Conservation (phyloP, 1,140 invertebrate species). For the Drosophila neocordata region DNA sequence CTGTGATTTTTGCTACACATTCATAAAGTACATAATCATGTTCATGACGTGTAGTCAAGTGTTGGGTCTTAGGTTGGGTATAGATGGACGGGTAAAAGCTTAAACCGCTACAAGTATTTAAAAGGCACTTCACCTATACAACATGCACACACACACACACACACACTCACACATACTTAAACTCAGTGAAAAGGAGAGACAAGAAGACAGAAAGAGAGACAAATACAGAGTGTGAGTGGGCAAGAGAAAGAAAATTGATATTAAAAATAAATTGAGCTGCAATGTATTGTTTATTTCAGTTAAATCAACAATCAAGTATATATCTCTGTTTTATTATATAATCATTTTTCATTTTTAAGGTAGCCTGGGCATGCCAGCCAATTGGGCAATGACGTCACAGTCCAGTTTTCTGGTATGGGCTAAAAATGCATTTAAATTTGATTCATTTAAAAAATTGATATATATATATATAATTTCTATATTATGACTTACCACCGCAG, state of each 20-base stretch:
- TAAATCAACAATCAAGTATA: constrained; percentile 40
- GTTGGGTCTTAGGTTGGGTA: constrained; percentile 48
- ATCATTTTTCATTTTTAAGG: not conserved
- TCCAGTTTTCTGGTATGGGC: constrained; percentile 36
- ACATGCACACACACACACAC: constrained; percentile 23
- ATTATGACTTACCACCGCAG: constrained; percentile 21
- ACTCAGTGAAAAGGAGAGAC: not conserved
- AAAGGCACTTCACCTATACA: constrained; percentile 64
- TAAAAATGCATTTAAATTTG: not conserved
- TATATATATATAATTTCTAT: not conserved
- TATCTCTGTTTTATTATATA: not conserved
- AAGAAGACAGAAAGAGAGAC: not conserved
- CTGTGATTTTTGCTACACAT: constrained; percentile 61
- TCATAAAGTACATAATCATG: constrained; percentile 80
- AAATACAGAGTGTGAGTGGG: not conserved
- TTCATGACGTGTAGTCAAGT: constrained; percentile 77
- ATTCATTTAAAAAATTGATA: too few species aligned
- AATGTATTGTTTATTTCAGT: constrained; percentile 45
- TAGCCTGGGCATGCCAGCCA: constrained; percentile 28
- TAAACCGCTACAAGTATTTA: constrained; percentile 78
- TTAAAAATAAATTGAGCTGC: constrained; percentile 58
- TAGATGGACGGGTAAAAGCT: constrained; percentile 58
- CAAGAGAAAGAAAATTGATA: constrained; percentile 30
- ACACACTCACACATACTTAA: not conserved
- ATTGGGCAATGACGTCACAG: constrained; percentile 34